A percentile compares a stretch with the other conserved stretches of the same genome.
Evolutionary conservation across 2,113 vertebrate species (phyloP).

Genomic region (Todiramphus chloris): DNA sequence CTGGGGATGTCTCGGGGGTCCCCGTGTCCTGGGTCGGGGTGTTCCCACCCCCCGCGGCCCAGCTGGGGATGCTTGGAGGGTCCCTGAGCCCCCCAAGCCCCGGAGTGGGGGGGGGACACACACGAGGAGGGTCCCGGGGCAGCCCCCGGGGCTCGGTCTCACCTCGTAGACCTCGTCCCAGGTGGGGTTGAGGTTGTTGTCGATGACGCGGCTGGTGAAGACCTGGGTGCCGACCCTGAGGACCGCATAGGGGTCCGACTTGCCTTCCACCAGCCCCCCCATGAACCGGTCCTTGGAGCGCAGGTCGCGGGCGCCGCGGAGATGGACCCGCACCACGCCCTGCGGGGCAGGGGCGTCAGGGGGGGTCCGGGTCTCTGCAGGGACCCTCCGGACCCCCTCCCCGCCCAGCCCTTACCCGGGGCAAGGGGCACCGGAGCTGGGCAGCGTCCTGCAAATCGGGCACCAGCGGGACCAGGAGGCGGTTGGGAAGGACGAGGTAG

Average conservation of each 20-base stretch:
- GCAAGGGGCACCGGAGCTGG: constrained; percentile 90
- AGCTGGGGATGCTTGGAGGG: not conserved
- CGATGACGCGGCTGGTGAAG: constrained; percentile 86
- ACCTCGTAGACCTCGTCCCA: not conserved
- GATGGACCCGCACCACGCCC: constrained; percentile 91
- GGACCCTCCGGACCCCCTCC: too few relatives aligned
- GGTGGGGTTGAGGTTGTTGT: constrained; percentile 74
- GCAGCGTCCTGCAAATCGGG: constrained; percentile 85
- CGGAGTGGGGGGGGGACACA: too few relatives aligned
- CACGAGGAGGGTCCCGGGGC: too few relatives aligned
- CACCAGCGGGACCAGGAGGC: constrained; percentile 88
- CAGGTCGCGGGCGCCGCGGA: constrained; percentile 84
- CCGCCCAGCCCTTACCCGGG: constrained; percentile 78
- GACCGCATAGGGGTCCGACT: constrained; percentile 91
- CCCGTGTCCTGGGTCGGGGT: too few relatives aligned
- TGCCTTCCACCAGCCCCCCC: constrained; percentile 88
- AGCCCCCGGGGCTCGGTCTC: not conserved
- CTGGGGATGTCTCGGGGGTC: not conserved
- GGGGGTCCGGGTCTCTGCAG: not conserved
- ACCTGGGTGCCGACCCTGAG: constrained; percentile 90
- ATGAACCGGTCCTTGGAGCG: constrained; percentile 88
- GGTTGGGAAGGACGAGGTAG: constrained; percentile 92
- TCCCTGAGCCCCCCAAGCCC: not conserved
- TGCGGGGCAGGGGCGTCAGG: not conserved
- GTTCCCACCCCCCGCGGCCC: too few relatives aligned